Evolutionary conservation across 1,140 invertebrate species (phyloP), one percentile per base, ranked within the genome.

Genomic region (Himalopsyche phryganea): DNA sequence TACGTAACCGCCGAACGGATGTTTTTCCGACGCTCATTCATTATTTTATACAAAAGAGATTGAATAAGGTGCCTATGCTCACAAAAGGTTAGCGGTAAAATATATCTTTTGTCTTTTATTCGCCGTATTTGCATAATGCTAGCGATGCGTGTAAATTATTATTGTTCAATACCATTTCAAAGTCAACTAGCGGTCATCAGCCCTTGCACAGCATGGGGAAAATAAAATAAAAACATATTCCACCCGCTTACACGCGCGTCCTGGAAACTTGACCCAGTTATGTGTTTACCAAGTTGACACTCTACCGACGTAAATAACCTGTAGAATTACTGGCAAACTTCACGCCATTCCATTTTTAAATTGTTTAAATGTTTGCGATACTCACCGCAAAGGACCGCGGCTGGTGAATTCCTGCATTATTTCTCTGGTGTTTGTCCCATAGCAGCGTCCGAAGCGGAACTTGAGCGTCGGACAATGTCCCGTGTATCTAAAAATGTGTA

Each of bases 381-480:
- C 53, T 56, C 40, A 56, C 53, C 28, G 40, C 32, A 41, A 48
- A 23, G 76, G 62, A 62, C 76, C 75, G 50, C 72, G 75, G 6
- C 71, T 68, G 19, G 72, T 67, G 52, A 78, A 71, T 63, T 78
- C 85, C 70, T 81, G 76, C 61, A 86, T 75, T 61, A 88, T 87
- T 67, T 88, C 83, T 67, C 85, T 77, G 4, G 85, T 88, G 59
- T 81, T 84, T 45, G 83, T 81, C 15, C 85, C 85, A 69, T 86
- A 88, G 69, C 84, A 79, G 70, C 85, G 85, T 19, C 85, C 85
- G 66, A 83, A 84, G 57, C 83, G 80, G 64, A 87, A 88, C 63
- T 85, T 85, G 17, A 88, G 73, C 32, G 85, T 84, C 35, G 85
- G 85, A 74, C 85, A 88, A 64, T 88, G 85, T n/a, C 85, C 85